Base-by-base conservation (phyloP, 1,140 invertebrate genomes). In the Leptoteleia sp. region DNA sequence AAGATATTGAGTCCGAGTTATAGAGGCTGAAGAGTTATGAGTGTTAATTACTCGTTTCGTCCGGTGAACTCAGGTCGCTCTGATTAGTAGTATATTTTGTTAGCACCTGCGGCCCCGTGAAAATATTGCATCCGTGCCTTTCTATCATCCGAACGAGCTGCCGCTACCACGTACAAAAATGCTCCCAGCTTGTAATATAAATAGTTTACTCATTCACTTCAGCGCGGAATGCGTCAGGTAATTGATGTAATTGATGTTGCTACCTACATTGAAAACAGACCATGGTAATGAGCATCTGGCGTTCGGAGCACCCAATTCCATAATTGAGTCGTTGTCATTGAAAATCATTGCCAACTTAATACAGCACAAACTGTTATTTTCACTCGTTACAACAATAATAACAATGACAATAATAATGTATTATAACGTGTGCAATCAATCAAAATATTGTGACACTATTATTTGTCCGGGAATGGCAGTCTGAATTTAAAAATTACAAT, bases 1-100 rank as follows among this genome's bases (percentile, higher is more conserved):
- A 73, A 72, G 65, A 65, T 71, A 79, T 76, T 65, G 70, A 76
- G 79, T 52, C 65, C 67, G 52, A 78, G 65, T 76, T 81, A 78
- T 77, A 72, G 59, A 73, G 70, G 33, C 19, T 52, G 59, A 83
- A 82, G 83, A 84, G 65, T 85, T 84, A 85, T 84, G 81, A 83
- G 71, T 81, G 82, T 84, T 87, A 87, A 87, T 87, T 85, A 84
- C 84, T 83, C 79, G 81, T 82, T 83, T 81, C 76, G 76, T 68
- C 67, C 70, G 43, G 40, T 75, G 75, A 65, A 61, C 73, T 54
- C 37, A 61, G 72, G 73, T 65, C 71, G 68, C 61, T 77, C 79
- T 82, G 81, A 83, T 84, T 84, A 82, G 81, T 76, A 76, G 76
- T 81, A 78, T 80, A 84, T 82, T 82, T 81, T 71, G 79, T 82